Percentiles rank a stretch among this genome's conserved stretches.
These are phyloP conservation scores for Ammodytes marinus DNA, from an alignment of 2,113 vertebrate species.

Conservation along the genomic window DNA sequence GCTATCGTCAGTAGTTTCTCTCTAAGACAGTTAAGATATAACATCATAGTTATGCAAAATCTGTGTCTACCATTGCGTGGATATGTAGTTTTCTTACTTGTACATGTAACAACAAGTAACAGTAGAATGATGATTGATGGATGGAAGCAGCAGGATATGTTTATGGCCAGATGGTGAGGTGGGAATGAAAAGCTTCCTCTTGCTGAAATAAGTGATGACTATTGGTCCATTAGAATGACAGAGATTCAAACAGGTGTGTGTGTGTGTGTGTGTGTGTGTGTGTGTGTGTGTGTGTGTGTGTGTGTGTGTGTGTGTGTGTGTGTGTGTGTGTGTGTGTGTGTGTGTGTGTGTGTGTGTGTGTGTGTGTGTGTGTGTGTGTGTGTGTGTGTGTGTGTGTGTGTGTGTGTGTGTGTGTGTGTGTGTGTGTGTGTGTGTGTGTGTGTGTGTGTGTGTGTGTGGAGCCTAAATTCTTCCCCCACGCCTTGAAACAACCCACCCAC, in stretches of 20 bases:
- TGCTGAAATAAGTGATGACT: not conserved
- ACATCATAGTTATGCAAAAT: no score
- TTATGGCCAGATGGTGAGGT: not conserved
- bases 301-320: no score
- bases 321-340: not conserved
- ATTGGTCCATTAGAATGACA: not conserved
- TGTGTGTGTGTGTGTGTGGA: not conserved
- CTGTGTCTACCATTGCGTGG: not conserved
- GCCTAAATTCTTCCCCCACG: constrained; percentile 31
- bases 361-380: no score
- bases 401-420: no score
- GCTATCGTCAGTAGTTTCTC: no score
- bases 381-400: constrained; percentile 11
- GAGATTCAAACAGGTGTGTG: constrained; percentile 45
- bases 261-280: no score
- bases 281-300: no score
- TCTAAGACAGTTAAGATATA: not conserved
- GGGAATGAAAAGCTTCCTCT: constrained; percentile 26
- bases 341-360: no score
- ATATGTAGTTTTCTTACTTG: not conserved
- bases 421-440: no score
- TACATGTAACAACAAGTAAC: not conserved
- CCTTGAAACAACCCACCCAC: constrained; percentile 28
- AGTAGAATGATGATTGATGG: not conserved
- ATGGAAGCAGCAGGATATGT: not conserved